Percentiles rank a stretch among this genome's conserved stretches.
Conservation (phyloP, 2,888 invertebrate genomes). For the Aspidiotus rigidus region DNA sequence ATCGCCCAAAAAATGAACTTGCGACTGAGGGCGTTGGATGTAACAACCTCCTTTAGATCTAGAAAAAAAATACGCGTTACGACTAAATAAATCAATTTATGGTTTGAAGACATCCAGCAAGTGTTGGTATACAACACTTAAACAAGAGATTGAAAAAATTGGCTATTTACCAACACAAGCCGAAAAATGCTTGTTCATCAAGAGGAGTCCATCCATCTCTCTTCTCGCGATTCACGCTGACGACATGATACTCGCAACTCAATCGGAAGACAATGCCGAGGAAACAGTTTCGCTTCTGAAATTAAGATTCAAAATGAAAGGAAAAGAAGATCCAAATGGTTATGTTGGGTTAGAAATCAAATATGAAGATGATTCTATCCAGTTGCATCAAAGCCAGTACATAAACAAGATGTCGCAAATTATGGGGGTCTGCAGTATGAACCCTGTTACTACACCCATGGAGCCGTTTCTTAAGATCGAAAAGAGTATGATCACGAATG, state of each 20-base stretch:
- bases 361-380: background rate
- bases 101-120: background rate
- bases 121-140: background rate
- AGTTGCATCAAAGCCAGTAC: background rate
- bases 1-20: background rate
- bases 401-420: background rate
- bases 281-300: background rate
- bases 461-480: background rate
- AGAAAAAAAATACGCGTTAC: background rate
- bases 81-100: background rate
- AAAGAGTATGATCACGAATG: background rate
- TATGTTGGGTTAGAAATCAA: background rate
- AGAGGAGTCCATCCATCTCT: background rate
- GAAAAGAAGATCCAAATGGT: background rate
- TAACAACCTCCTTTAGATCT: background rate
- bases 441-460: background rate
- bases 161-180: background rate
- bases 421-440: background rate
- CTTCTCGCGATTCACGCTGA: background rate
- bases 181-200: background rate
- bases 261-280: background rate
- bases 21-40: background rate
- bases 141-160: background rate
- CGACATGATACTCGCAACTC: background rate
- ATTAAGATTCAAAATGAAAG: background rate